Evolutionary conservation across 2,888 invertebrate species (phyloP), one percentile per base, ranked within the genome.

Genomic region (Hypselothyrea guttata): DNA sequence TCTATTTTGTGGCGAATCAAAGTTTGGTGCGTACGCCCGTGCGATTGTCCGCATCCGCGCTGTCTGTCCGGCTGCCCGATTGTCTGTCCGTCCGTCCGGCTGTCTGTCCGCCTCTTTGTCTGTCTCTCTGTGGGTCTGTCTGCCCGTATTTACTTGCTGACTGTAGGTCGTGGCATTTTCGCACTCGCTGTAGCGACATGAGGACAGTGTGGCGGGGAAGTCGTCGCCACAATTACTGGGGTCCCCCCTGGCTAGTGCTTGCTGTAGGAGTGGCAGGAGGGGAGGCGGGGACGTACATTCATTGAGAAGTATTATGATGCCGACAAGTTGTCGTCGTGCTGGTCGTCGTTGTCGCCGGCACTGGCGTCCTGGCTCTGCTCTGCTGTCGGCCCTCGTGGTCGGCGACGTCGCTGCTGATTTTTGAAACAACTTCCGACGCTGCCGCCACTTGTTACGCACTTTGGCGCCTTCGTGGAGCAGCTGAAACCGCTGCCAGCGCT

Each of bases 361-460:
- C 30, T 57, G 42, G 30, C 67, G 48, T 73, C 82, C 59, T 57
- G 35, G 27, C 18, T 13, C 42, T 7, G 27, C 18, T 22, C 27
- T 30, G 18, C 12, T 45, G 34, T 64, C 73, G 46, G 56, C 31
- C 74, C 33, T 44, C 47, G 61, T 55, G 22, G 66, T 62, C 65
- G 67, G 44, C 75, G 69, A 57, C 76, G 63, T 34, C 57, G 64
- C 65, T 71, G 65, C 65, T 49, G 49, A 62, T 71, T 74, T 64
- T 71, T 49, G 73, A 73, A 81, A 73, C 81, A 81, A 81, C 75
- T 72, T 74, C 65, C 70, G 66, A 71, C 57, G 67, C 48, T 60
- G 70, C 58, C 86, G 84, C 86, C 86, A 84, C 87, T 84, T 84
- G 84, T 84, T 87, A 87, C 84, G 71, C 87, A 72, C 74, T 81